Evolutionary conservation across 2,113 vertebrate species (phyloP).

Genomic region (Eira barbara): DNA sequence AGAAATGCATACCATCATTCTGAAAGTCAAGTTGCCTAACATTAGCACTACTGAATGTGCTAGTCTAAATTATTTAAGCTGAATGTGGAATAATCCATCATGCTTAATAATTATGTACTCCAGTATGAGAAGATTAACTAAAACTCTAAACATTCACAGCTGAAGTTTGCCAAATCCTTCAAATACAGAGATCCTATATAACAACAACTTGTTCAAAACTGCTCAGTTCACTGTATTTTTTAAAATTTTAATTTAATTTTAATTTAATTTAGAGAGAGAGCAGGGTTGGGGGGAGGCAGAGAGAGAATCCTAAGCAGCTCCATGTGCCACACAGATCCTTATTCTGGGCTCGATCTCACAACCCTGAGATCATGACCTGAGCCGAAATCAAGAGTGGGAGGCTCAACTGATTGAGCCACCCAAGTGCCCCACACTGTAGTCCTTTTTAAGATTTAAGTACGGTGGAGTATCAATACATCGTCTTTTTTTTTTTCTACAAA

Average conservation of each 20-base stretch:
- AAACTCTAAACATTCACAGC: background rate
- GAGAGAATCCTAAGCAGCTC: background rate
- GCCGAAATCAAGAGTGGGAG: background rate
- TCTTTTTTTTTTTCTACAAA: background rate
- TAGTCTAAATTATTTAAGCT: background rate
- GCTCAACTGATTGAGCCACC: background rate
- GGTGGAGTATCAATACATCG: background rate
- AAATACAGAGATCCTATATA: background rate
- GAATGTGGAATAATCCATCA: background rate
- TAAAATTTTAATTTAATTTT: background rate
- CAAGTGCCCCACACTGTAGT: background rate
- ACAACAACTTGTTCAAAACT: background rate
- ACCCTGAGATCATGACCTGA: background rate
- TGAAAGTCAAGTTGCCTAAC: background rate
- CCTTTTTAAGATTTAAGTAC: background rate
- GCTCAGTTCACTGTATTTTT: background rate
- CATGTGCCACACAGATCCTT: background rate
- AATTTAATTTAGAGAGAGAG: background rate
- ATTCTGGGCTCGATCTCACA: background rate
- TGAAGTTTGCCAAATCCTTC: background rate
- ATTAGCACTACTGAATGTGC: background rate
- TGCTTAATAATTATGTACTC: background rate
- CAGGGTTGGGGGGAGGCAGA: background rate
- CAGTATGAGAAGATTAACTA: background rate
- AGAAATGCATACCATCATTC: background rate